Evolutionary conservation across 2,113 vertebrate genomes (phyloP).

Genomic region (Copsychus sechellarum): DNA sequence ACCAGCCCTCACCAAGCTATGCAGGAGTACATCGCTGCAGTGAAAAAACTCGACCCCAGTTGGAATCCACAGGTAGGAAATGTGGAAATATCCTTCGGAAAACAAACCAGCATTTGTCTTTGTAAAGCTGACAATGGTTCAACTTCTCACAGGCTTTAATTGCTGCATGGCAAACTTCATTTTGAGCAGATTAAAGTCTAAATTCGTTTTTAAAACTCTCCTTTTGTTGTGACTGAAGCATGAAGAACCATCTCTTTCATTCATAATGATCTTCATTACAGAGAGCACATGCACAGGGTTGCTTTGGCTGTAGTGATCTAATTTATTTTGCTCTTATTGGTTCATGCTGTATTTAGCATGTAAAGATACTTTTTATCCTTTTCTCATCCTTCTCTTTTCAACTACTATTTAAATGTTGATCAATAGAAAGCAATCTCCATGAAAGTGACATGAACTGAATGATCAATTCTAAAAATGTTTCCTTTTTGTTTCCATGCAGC

Average conservation of each 20-base stretch:
- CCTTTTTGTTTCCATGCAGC: constrained; percentile 58
- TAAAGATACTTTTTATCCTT: constrained; percentile 52
- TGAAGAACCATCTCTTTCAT: constrained; percentile 3
- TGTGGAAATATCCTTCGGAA: not conserved
- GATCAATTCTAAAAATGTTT: constrained; percentile 70
- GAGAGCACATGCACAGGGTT: not conserved
- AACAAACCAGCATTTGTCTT: not conserved
- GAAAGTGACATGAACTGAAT: constrained; percentile 60
- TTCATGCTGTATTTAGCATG: constrained; percentile 58
- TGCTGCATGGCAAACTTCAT: constrained; percentile 41
- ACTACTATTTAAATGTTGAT: constrained; percentile 57
- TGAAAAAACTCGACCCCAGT: constrained; percentile 88
- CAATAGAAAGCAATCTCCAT: constrained; percentile 67
- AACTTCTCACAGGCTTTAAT: not conserved
- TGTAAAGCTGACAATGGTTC: not conserved
- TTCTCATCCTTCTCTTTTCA: constrained; percentile 53
- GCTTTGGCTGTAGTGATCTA: constrained; percentile 26
- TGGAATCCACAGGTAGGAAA: constrained; percentile 86
- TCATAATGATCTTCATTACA: constrained; percentile 18
- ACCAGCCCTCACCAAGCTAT: constrained; percentile 89
- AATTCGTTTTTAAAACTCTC: not conserved
- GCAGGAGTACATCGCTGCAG: constrained; percentile 89
- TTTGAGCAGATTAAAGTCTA: not conserved
- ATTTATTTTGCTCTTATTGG: constrained; percentile 60
- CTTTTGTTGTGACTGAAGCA: constrained; percentile 9